Evolutionary conservation across 64 coral and sea anemone species (phyloP), one percentile per base, ranked within the genome.

Genomic region (Porites lutea): DNA sequence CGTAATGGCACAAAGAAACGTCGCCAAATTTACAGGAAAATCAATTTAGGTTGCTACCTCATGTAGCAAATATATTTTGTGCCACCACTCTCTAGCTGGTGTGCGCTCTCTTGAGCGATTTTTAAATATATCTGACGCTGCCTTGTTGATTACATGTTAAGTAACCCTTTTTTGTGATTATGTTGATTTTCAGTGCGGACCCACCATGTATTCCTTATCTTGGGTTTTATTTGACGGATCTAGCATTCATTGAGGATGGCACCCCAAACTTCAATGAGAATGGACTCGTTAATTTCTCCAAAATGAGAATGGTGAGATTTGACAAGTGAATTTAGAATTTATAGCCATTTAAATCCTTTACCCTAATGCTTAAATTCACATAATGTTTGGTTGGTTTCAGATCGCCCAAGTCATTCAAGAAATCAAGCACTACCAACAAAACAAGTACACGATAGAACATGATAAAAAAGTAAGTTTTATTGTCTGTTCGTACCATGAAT

Each of bases 231-330:
- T 75, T 99, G 3, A 99, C 97, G 2, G 97, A 99, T 58, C 59
- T 99, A 21, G 94, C 94, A 1, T 99, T 99, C 45, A 99, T 99
- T 67, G 97, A 99, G 52, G 97, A 99, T 87, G 97, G 97, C 6
- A 99, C 97, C 14, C 77, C 94, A 3, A 81, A 93, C 84, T 84
- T 63, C 67, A 99, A 91, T 13, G 97, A 99, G 45, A 89, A 91
- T 61, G 97, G 97, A 14, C 64, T 99, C 18, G 94, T 99, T 46
- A 99, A 99, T 78, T 99, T 96, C 86, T 99, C 97, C 49, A 99
- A 99, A 84, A 99, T 99, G 97, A 89, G 97, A 89, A 99, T 99
- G 15, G 21, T 82, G 78, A 82, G 46, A 18, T 13, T 59, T 72
- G 51, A 10, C 8, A 3, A 14, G 13, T 37, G 27, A 37, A 37